These are phyloP conservation scores for Chrysemys picta DNA, from an alignment of 2,113 vertebrate species.

Conservation along the genomic window DNA sequence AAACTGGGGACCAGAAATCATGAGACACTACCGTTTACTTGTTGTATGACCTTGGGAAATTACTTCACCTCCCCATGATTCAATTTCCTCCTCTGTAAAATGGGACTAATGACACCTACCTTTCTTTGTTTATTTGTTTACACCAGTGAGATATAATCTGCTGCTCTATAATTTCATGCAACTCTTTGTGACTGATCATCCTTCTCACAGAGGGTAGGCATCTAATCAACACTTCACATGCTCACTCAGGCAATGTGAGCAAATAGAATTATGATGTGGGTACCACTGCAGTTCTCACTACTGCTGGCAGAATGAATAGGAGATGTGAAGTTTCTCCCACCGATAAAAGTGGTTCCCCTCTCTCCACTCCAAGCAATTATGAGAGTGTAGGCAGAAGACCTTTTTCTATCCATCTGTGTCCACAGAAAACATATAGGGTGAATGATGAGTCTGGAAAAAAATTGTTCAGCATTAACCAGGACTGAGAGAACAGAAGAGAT, in stretches of 20 bases:
- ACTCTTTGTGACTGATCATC: not conserved
- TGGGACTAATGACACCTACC: rapidly evolving
- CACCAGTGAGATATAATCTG: not conserved
- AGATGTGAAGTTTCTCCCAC: not conserved
- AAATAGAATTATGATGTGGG: not conserved
- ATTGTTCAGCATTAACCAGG: not conserved
- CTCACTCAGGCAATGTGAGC: not conserved
- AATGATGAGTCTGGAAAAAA: not conserved
- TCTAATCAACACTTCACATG: not conserved
- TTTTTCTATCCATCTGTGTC: not conserved
- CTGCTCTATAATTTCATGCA: not conserved
- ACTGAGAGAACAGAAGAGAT: not conserved
- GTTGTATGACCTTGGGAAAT: not conserved
- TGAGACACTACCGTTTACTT: not conserved
- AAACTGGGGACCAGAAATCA: not conserved
- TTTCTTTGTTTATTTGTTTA: not conserved
- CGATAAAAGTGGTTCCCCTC: not conserved
- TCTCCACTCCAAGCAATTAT: not conserved
- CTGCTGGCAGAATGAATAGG: not conserved
- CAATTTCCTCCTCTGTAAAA: not conserved
- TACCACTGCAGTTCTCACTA: not conserved
- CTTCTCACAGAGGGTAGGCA: not conserved
- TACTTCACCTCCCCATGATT: not conserved
- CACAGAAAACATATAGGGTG: not conserved
- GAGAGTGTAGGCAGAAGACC: not conserved